Evolutionary conservation across 2,797 vertebrate species (phyloP).

Genomic region (Buphagus erythrorhynchus): DNA sequence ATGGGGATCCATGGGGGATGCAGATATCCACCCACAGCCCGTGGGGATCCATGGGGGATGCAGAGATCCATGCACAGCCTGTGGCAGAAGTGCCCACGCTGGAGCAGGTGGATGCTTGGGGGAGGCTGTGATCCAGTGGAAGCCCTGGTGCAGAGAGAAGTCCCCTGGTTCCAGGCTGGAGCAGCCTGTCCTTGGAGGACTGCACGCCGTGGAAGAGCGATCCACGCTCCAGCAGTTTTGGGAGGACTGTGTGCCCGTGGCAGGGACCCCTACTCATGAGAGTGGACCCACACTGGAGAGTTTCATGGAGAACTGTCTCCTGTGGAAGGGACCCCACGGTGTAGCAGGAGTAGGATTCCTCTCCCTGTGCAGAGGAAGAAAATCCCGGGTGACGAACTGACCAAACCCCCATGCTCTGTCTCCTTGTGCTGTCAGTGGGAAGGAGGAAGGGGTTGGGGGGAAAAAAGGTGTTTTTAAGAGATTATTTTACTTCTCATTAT

Average conservation of each 20-base stretch:
- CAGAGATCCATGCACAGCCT: neutral
- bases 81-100: rapidly evolving
- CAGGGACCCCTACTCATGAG: rapidly evolving
- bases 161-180: neutral
- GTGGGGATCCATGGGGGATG: neutral
- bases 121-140: neutral
- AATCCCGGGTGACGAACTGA: neutral
- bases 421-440: rapidly evolving
- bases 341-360: neutral
- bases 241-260: too few species aligned
- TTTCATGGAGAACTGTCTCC: neutral
- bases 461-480: neutral
- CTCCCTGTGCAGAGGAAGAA: neutral
- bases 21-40: neutral
- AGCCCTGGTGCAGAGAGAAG: neutral
- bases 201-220: neutral
- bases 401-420: rapidly evolving
- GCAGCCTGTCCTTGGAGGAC: neutral
- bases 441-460: too few species aligned
- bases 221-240: rapidly evolving
- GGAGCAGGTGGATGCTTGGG: neutral
- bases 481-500: neutral
- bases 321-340: rapidly evolving
- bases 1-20: rapidly evolving
- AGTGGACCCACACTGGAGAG: rapidly evolving